phyloP scores from a whole-genome alignment of 1,140 invertebrate species.

The Aphis craccivora region DNA sequence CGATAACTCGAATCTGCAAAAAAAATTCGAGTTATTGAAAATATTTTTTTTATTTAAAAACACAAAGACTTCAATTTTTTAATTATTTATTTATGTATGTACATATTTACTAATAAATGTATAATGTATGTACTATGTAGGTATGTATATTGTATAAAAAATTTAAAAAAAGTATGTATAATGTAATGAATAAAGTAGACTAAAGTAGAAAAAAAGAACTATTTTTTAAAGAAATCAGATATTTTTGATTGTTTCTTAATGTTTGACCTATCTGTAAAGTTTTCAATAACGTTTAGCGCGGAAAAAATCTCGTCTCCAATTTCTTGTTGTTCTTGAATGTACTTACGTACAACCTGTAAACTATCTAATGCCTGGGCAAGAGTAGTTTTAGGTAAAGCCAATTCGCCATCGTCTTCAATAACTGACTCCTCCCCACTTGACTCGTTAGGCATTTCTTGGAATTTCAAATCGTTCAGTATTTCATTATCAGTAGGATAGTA shows the following conservation, averaged over 20 bases:
- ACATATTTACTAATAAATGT: too few species aligned
- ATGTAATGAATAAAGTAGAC: too few species aligned
- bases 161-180: not conserved
- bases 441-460: not conserved
- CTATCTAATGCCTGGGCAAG: not conserved
- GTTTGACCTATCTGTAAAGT: not conserved
- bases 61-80: not conserved
- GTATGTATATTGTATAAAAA: not conserved
- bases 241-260: too few species aligned
- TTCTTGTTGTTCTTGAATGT: constrained; percentile 5
- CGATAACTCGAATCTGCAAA: not conserved
- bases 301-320: constrained; percentile 25
- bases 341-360: too few species aligned
- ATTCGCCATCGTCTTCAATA: not conserved
- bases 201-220: too few species aligned
- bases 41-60: constrained; percentile 1
- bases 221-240: too few species aligned
- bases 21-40: constrained; percentile 24
- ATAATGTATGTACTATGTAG: not conserved
- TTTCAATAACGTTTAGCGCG: not conserved
- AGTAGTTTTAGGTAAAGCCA: constrained; percentile 1
- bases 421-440: not conserved
- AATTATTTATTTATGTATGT: not conserved
- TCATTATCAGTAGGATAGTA: constrained; percentile 16
- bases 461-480: not conserved